phyloP scores from a whole-genome alignment of 2,888 invertebrate species.

The Protonemura montana region DNA sequence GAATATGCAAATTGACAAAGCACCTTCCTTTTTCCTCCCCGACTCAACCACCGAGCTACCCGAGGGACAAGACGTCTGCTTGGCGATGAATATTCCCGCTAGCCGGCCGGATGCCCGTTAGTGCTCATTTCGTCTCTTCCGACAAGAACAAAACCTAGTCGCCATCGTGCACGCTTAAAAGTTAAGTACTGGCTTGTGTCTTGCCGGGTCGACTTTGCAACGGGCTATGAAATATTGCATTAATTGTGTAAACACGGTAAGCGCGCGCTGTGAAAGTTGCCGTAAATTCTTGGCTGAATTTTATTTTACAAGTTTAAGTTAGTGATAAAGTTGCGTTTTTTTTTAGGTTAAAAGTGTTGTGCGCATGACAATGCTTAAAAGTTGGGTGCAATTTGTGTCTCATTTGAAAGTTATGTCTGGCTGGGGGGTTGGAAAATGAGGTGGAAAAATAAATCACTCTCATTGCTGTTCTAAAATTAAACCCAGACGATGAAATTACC shows the following conservation, averaged over 20 bases:
- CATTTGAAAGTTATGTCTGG: background rate
- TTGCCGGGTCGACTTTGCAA: background rate
- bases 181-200: constrained; percentile 7
- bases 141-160: background rate
- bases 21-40: background rate
- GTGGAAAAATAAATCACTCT: background rate
- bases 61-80: background rate
- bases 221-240: background rate
- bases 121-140: background rate
- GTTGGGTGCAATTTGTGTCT: background rate
- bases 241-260: background rate
- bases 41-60: background rate
- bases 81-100: background rate
- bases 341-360: background rate
- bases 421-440: background rate
- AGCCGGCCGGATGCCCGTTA: too few relatives aligned
- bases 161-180: background rate
- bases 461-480: too few relatives aligned
- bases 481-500: too few relatives aligned
- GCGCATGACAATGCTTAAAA: background rate
- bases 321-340: background rate
- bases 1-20: constrained; percentile 12
- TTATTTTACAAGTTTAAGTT: background rate
- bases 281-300: background rate
- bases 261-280: background rate